These are phyloP conservation scores for Lasioglossum malachurum DNA, from an alignment of 2,888 invertebrate genomes.

Conservation along the genomic window DNA sequence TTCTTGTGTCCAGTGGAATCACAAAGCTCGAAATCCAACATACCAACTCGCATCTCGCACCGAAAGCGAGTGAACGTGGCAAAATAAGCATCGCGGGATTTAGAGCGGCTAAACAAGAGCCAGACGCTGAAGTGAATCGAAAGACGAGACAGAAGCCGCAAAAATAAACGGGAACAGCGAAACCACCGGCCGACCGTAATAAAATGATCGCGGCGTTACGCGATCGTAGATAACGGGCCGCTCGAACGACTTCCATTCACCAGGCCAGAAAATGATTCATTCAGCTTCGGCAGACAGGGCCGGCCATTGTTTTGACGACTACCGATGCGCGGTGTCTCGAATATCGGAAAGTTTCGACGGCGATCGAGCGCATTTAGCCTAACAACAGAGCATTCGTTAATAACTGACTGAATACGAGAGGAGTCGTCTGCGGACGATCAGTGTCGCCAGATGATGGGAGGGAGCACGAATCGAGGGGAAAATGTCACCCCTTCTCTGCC, in stretches of 20 bases:
- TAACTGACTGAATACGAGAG: no score
- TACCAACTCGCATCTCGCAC: no score
- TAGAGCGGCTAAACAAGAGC: neutral
- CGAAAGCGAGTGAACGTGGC: no score
- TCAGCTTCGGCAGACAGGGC: neutral
- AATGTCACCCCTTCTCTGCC: no score
- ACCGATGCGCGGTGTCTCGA: neutral
- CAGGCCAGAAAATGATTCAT: neutral
- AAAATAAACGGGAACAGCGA: conserved; percentile 4
- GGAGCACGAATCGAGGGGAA: no score
- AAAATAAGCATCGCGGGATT: no score
- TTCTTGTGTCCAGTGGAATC: conserved; percentile 33
- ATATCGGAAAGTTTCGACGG: neutral
- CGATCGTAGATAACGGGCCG: conserved; percentile 34
- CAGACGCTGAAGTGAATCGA: neutral
- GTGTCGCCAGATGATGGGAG: no score
- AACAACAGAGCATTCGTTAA: no score
- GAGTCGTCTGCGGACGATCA: no score
- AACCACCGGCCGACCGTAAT: conserved; percentile 24
- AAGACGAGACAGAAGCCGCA: neutral
- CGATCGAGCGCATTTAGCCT: neutral
- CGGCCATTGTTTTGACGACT: neutral
- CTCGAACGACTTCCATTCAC: conserved; percentile 45
- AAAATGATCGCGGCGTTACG: conserved; percentile 55
- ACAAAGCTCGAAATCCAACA: no score